A percentile compares a stretch with the other conserved stretches of the same genome.
These are phyloP conservation scores for Bettongia penicillata DNA, from an alignment of 2,113 vertebrate species.

Conservation along the genomic window DNA sequence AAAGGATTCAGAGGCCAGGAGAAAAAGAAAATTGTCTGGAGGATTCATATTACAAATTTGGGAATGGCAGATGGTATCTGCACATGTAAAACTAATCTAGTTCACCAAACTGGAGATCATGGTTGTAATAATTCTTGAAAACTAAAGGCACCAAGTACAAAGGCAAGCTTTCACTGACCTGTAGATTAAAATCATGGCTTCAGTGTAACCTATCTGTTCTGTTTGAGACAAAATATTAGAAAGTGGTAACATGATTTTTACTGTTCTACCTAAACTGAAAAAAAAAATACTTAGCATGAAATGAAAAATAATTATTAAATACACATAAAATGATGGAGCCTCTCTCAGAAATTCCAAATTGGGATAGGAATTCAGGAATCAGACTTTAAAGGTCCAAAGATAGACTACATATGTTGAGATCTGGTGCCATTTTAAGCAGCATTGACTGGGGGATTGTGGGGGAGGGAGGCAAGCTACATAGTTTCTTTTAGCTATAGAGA, in stretches of 20 bases:
- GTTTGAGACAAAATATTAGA: neutral
- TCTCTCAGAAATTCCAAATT: slow-evolving; percentile 2
- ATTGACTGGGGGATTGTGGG: too few species aligned
- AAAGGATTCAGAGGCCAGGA: neutral
- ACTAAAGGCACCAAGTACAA: neutral
- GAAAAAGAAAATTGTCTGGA: neutral
- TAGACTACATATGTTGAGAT: neutral
- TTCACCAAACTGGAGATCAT: neutral
- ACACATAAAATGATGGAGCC: neutral
- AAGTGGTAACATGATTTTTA: neutral
- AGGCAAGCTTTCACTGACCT: neutral
- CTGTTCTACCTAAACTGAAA: neutral
- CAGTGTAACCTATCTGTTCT: neutral
- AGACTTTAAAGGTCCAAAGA: neutral
- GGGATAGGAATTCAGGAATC: neutral
- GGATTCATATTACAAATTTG: neutral
- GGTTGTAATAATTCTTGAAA: neutral
- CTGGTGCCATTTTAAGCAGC: neutral
- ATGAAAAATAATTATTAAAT: neutral
- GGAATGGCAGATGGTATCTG: neutral
- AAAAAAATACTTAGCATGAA: neutral
- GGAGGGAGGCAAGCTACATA: neutral
- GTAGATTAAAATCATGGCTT: neutral
- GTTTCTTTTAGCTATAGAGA: neutral
- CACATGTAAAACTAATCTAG: neutral